Conservation (phyloP, 1,140 invertebrate species). For the Heterodera carotae region DNA sequence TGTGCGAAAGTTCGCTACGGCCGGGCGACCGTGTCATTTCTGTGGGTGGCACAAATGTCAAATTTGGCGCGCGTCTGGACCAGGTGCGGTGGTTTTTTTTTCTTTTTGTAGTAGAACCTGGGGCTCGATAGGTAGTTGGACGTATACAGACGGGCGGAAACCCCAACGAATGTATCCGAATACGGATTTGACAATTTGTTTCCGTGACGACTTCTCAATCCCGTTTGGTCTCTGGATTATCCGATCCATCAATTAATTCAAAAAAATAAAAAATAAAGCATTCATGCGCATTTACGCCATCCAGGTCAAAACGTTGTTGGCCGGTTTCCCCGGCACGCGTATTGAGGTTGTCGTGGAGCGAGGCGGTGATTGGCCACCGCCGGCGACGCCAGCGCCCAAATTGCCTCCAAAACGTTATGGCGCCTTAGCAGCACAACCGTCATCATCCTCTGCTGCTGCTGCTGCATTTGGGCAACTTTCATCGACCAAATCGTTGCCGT, state of each 20-base stretch:
- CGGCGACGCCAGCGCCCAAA: conserved; percentile 67
- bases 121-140: too few relatives aligned
- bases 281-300: conserved; percentile 77
- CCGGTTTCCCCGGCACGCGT: conserved; percentile 82
- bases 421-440: neutral
- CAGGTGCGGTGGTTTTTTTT: too few relatives aligned
- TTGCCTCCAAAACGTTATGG: conserved; percentile 20
- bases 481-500: conserved; percentile 32
- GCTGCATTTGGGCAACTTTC: conserved; percentile 22
- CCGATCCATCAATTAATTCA: too few relatives aligned
- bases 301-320: conserved; percentile 83
- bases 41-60: conserved; percentile 87
- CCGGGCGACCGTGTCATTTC: conserved; percentile 92
- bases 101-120: too few relatives aligned
- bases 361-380: conserved; percentile 94
- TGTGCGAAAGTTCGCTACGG: conserved; percentile 83
- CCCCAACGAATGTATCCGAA: too few relatives aligned
- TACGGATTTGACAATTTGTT: too few relatives aligned
- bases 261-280: too few relatives aligned
- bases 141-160: too few relatives aligned
- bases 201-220: too few relatives aligned
- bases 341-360: conserved; percentile 96
- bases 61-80: conserved; percentile 80
- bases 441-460: neutral
- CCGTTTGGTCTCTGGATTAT: too few relatives aligned